A percentile compares a stretch with the other conserved stretches of the same genome.
phyloP scores from a whole-genome alignment of 2,113 vertebrate species.

The Otis tarda region DNA sequence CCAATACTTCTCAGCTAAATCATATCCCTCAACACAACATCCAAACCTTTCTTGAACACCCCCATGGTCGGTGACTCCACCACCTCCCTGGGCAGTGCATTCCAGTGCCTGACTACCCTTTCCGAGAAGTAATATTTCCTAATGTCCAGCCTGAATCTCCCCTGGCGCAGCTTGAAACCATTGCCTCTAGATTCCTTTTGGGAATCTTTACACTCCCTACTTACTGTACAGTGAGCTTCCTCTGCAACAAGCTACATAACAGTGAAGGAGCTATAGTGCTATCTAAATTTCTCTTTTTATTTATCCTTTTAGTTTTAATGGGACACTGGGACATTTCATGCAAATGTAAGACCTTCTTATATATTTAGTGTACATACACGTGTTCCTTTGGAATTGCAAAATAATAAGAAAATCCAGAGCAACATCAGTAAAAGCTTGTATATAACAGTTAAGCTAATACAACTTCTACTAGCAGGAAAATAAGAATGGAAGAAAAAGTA shows the following conservation, averaged over 20 bases:
- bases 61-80: too few relatives aligned
- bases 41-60: too few relatives aligned
- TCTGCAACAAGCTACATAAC: not conserved
- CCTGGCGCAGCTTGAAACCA: too few relatives aligned
- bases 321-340: not conserved
- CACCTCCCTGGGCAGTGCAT: too few relatives aligned
- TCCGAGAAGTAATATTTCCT: too few relatives aligned
- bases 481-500: not conserved
- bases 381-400: not conserved
- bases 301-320: not conserved
- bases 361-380: not conserved
- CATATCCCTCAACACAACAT: too few relatives aligned
- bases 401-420: not conserved
- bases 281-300: not conserved
- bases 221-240: not conserved
- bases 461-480: not conserved
- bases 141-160: too few relatives aligned
- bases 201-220: not conserved
- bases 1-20: too few relatives aligned
- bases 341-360: not conserved
- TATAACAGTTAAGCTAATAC: not conserved
- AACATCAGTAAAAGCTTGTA: not conserved
- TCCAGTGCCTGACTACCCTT: too few relatives aligned
- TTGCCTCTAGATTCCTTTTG: too few relatives aligned
- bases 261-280: not conserved